A percentile compares a stretch with the other conserved stretches of the same genome.
Evolutionary conservation across 2,113 vertebrate species (phyloP).

Genomic region (Elephantulus edwardii): DNA sequence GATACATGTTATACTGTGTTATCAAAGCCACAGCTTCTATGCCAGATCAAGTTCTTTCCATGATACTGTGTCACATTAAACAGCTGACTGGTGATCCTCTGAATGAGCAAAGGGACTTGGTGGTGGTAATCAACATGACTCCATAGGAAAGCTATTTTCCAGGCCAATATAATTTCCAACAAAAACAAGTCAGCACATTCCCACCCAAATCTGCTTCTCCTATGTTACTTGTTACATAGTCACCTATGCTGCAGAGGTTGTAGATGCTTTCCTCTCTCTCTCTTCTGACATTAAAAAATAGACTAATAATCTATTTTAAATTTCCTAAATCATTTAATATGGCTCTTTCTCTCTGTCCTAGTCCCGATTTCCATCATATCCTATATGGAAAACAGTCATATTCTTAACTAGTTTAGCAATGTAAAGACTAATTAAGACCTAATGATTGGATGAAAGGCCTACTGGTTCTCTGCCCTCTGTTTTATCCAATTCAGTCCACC

Average conservation of each 20-base stretch:
- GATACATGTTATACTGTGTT: not conserved
- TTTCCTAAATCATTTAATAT: not conserved
- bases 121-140: slow-evolving; percentile 36
- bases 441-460: not conserved
- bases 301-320: not conserved
- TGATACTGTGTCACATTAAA: not conserved
- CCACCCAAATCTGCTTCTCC: slow-evolving; percentile 7
- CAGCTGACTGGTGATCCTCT: not conserved
- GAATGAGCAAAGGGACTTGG: slow-evolving; percentile 7
- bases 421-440: slow-evolving; percentile 9
- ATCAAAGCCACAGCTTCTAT: not conserved
- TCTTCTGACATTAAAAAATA: not conserved
- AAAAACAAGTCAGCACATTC: slow-evolving; percentile 10
- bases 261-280: slow-evolving; percentile 13
- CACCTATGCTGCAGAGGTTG: not conserved
- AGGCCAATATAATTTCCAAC: slow-evolving; percentile 37
- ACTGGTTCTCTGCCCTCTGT: not conserved
- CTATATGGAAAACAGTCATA: not conserved
- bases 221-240: not conserved
- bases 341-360: not conserved
- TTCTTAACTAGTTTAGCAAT: slow-evolving; percentile 35
- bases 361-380: not conserved
- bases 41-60: not conserved
- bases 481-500: slow-evolving; percentile 19
- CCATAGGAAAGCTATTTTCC: slow-evolving; percentile 32